Conservation (phyloP, 2,888 invertebrate species). For the Hirtodrosophila alboralis region DNA sequence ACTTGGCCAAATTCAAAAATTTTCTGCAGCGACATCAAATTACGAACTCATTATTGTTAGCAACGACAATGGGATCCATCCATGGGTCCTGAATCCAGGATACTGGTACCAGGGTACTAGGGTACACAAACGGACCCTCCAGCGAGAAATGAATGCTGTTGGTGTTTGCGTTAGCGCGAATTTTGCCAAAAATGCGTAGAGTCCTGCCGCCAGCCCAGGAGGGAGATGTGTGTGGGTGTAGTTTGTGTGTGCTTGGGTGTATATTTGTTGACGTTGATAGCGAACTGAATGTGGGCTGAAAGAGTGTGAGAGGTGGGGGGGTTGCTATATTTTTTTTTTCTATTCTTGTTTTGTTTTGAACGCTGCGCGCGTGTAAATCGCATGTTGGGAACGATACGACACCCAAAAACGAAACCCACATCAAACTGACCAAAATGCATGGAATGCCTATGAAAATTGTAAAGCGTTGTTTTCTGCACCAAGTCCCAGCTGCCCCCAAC, state of each 20-base stretch:
- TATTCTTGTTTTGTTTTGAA: slow-evolving; percentile 33
- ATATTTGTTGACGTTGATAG: slow-evolving; percentile 67
- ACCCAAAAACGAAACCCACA: slow-evolving; percentile 71
- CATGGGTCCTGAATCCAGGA: slow-evolving; percentile 16
- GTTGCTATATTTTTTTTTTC: slow-evolving; percentile 11
- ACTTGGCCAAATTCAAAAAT: slow-evolving; percentile 59
- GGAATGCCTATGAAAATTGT: slow-evolving; percentile 76
- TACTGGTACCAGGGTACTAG: slow-evolving; percentile 4
- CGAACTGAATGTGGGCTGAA: slow-evolving; percentile 27
- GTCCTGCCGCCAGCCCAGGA: not conserved
- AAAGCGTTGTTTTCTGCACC: slow-evolving; percentile 58
- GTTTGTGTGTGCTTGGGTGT: slow-evolving; percentile 19
- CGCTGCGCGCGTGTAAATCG: slow-evolving; percentile 47
- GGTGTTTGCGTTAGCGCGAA: slow-evolving; percentile 60
- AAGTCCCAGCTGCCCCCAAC: not conserved
- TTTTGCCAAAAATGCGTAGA: slow-evolving; percentile 57
- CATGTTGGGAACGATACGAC: slow-evolving; percentile 38
- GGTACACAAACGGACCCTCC: slow-evolving; percentile 2
- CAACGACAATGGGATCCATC: slow-evolving; percentile 57
- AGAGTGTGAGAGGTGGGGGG: slow-evolving; percentile 7
- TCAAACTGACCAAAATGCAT: slow-evolving; percentile 78
- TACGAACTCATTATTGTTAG: slow-evolving; percentile 82
- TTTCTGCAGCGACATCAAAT: slow-evolving; percentile 79
- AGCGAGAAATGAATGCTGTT: slow-evolving; percentile 13
- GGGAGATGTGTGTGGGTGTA: slow-evolving; percentile 6